Evolutionary conservation across 2,797 vertebrate species (phyloP).

Genomic region (Scolopax rusticola): DNA sequence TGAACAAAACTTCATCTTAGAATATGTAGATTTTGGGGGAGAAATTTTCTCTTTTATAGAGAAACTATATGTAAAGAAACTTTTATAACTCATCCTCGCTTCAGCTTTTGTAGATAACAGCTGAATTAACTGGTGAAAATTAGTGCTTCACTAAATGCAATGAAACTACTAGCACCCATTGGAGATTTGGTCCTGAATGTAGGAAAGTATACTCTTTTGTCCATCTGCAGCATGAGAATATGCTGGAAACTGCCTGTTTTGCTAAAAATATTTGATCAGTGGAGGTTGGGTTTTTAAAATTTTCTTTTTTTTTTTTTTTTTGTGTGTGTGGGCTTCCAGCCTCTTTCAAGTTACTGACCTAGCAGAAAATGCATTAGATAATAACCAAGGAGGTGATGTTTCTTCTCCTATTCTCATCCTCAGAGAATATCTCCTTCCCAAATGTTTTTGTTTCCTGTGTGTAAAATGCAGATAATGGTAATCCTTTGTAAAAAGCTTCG

Average conservation of each 20-base stretch:
- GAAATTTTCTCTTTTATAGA: neutral
- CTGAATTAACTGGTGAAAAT: neutral
- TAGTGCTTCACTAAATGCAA: neutral
- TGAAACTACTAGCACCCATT: neutral
- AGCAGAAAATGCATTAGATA: neutral
- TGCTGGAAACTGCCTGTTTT: neutral
- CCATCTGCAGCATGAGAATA: neutral
- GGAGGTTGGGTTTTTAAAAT: no score
- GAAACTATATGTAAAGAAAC: neutral
- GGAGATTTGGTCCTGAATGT: neutral
- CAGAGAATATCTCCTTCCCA: neutral
- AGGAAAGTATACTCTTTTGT: neutral
- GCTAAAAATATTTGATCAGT: neutral
- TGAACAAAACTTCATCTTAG: neutral
- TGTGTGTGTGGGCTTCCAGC: neutral
- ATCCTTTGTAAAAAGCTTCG: constrained; percentile 34
- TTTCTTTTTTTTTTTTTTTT: no score
- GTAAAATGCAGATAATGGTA: constrained; percentile 37
- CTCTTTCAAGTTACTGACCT: neutral
- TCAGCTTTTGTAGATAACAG: neutral
- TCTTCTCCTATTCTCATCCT: neutral
- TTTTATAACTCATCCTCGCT: neutral
- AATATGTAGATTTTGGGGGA: neutral
- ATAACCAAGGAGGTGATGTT: neutral
- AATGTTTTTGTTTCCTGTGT: constrained; percentile 23